These are phyloP conservation scores for Antheraea assamensis DNA, from an alignment of 2,888 invertebrate species.

Conservation along the genomic window DNA sequence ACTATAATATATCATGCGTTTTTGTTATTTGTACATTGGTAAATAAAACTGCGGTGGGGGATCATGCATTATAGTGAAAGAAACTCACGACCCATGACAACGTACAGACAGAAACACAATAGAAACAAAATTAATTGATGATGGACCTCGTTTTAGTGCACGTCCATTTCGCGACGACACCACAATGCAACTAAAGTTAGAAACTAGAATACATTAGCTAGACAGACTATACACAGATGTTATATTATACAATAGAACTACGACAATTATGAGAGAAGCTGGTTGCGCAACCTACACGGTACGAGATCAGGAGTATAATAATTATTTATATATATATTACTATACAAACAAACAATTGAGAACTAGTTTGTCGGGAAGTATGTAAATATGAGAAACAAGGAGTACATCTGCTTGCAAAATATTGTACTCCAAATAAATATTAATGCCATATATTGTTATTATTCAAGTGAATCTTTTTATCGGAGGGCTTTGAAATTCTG, in stretches of 20 bases:
- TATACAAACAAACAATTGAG: not conserved
- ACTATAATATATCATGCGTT: constrained; percentile 12
- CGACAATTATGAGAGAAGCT: not conserved
- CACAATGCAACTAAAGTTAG: constrained; percentile 35
- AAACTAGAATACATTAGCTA: not conserved
- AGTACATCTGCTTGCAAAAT: constrained; percentile 9
- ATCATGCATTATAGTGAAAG: constrained; percentile 31
- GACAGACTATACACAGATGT: not conserved
- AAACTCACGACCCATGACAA: constrained; percentile 56
- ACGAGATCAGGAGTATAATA: not conserved
- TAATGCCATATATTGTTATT: not conserved
- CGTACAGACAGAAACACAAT: constrained; percentile 16
- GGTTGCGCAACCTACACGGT: not conserved
- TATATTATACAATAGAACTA: constrained; percentile 1
- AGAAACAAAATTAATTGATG: constrained; percentile 14
- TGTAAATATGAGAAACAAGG: not conserved
- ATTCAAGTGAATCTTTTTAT: too few species aligned
- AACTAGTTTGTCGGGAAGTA: not conserved
- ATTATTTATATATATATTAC: not conserved
- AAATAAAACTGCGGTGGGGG: not conserved
- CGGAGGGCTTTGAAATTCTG: too few species aligned
- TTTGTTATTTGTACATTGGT: not conserved
- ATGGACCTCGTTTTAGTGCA: constrained; percentile 20
- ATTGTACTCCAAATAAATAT: not conserved
- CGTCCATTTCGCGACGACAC: constrained; percentile 30